phyloP scores from a whole-genome alignment of 2,797 vertebrate genomes.

The Pangasius larnaudii region DNA sequence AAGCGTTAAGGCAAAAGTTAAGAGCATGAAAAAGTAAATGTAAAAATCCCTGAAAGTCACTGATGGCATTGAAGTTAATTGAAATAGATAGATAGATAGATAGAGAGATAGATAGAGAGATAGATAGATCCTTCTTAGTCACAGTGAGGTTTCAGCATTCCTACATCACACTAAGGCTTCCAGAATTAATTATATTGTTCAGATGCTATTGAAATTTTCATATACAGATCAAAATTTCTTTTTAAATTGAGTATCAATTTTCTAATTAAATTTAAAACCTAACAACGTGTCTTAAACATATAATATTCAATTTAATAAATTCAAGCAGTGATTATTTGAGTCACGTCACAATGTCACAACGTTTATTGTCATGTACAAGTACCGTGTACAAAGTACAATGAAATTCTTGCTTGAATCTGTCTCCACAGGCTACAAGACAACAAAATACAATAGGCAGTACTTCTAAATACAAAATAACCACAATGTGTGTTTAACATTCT shows the following conservation, averaged over 20 bases:
- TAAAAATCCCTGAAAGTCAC: background rate
- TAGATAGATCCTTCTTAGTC: background rate
- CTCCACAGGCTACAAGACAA: too few relatives aligned
- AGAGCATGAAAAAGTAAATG: background rate
- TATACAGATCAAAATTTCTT: background rate
- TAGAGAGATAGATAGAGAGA: background rate
- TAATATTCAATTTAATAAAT: too few relatives aligned
- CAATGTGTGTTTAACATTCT: too few relatives aligned
- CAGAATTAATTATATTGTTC: background rate
- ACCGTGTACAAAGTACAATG: too few relatives aligned
- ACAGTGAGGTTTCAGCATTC: background rate
- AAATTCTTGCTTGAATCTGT: too few relatives aligned
- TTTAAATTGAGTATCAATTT: background rate
- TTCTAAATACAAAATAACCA: too few relatives aligned
- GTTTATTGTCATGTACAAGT: too few relatives aligned
- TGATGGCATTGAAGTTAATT: background rate
- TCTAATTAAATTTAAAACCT: background rate
- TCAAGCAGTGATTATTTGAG: too few relatives aligned
- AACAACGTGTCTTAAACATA: background rate
- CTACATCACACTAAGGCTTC: background rate
- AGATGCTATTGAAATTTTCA: background rate
- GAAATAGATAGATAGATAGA: too few relatives aligned
- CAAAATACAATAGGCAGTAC: too few relatives aligned
- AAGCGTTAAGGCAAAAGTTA: background rate
- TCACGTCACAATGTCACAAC: too few relatives aligned